A percentile compares a stretch with the other conserved stretches of the same genome.
Conservation (phyloP, 2,888 invertebrate species). For the Drosophila rellima region DNA sequence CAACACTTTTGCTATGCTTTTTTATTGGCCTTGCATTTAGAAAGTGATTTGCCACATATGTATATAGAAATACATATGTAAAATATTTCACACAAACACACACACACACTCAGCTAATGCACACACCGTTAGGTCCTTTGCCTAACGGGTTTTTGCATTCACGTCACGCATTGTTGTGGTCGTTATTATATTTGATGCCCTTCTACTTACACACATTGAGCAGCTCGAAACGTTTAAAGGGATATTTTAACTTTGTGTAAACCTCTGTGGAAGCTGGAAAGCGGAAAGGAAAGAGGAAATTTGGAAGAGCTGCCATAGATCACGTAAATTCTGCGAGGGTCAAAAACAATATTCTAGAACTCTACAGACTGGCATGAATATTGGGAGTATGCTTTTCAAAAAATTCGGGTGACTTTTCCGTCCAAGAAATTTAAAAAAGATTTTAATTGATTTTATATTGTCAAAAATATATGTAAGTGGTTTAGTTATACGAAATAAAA, state of each 20-base stretch:
- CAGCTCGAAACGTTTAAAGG: conserved; percentile 53
- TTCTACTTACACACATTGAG: conserved; percentile 45
- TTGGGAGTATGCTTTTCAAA: not conserved
- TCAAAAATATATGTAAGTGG: conserved; percentile 3
- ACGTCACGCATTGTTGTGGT: conserved; percentile 70
- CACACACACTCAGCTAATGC: conserved; percentile 50
- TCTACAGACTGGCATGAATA: not conserved
- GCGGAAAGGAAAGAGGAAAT: not conserved
- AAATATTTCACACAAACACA: conserved; percentile 41
- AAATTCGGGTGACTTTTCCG: not conserved
- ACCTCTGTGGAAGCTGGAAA: not conserved
- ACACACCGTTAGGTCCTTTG: conserved; percentile 46
- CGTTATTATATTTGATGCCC: conserved; percentile 67
- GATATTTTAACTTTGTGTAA: conserved; percentile 57
- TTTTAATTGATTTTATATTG: not conserved
- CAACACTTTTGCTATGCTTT: conserved; percentile 58
- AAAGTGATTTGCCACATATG: conserved; percentile 64
- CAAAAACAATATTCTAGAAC: conserved; percentile 14
- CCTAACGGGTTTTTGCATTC: conserved; percentile 48
- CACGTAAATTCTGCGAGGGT: conserved; percentile 28
- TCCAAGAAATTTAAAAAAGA: not conserved
- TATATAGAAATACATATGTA: conserved; percentile 32
- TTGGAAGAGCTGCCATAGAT: conserved; percentile 26
- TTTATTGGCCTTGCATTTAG: conserved; percentile 70
- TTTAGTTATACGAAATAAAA: not conserved